Base-by-base conservation (phyloP, 2,888 invertebrate genomes). In the Notodonta ziczac region DNA sequence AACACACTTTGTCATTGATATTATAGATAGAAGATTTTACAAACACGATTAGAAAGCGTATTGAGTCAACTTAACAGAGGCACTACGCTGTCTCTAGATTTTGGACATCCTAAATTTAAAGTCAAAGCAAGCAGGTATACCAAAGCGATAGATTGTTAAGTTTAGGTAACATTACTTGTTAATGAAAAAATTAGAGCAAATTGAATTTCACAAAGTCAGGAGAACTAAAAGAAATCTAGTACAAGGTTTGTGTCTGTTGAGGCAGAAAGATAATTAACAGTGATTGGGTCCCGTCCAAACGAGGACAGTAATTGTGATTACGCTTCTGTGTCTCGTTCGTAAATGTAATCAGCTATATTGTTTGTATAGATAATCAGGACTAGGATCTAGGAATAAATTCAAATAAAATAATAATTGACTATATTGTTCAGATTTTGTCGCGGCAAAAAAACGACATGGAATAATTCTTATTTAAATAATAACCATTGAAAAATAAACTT, bases 171-270 rank as follows among this genome's bases (percentile, higher is more conserved):
- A 10, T 42, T 42, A 13, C 46, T 46, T 46, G 46, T n/a, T n/a
- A 46, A 13, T n/a, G 10, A 46, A 46, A 63, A 46, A 46, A 63
- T 65, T 16, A 61, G 54, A 42, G 62, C 50, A 50, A 68, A 72
- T 68, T 74, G 62, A 69, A 74, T 74, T 72, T 71, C 56, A 46
- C 55, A 42, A 52, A 55, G 46, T 6, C 14, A 51, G 64, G 59
- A 68, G 63, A 62, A 55, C 53, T 53, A 51, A 58, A 63, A 53
- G 60, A 32, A 60, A 65, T 56, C 8, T 51, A 50, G 70, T 12
- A 58, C 70, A 69, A 69, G 70, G 70, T 66, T 12, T 13, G 14
- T 60, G 9, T 16, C 40, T 51, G 46, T 51, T 39, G 40, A 8
- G 46, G 52, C 16, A n/a, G 13, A 48, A 59, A 54, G 35, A 56